These are phyloP conservation scores for Arvicanthis niloticus DNA, from an alignment of 2,113 vertebrate genomes.

Conservation along the genomic window DNA sequence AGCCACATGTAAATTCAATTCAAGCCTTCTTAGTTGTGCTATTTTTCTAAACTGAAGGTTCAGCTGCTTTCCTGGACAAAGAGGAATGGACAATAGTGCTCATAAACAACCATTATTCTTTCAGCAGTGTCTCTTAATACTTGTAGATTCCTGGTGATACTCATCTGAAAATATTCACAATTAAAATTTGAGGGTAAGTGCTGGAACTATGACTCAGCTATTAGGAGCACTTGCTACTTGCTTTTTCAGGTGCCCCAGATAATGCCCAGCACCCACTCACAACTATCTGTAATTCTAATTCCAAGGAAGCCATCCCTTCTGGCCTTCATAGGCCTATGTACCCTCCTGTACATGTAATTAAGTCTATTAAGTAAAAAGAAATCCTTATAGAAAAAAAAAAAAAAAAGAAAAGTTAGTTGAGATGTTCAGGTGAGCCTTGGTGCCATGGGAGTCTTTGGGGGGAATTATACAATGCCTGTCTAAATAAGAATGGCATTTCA, in stretches of 20 bases:
- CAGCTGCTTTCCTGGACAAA: neutral
- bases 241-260: neutral
- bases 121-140: neutral
- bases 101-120: neutral
- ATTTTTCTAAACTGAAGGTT: neutral
- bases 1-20: neutral
- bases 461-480: neutral
- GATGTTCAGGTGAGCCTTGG: neutral
- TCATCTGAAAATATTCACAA: slow-evolving; percentile 16
- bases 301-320: neutral
- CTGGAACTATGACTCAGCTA: neutral
- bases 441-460: neutral
- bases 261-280: neutral
- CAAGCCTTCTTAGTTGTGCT: neutral
- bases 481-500: slow-evolving; percentile 11
- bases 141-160: neutral
- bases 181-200: neutral
- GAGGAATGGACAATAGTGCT: neutral
- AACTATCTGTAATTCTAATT: neutral
- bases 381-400: neutral
- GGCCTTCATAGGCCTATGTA: neutral
- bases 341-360: neutral
- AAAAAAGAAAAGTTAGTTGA: slow-evolving; percentile 6
- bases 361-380: neutral
- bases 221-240: neutral